Base-by-base conservation (phyloP, 2,888 invertebrate genomes). In the Synanthedon formicaeformis region DNA sequence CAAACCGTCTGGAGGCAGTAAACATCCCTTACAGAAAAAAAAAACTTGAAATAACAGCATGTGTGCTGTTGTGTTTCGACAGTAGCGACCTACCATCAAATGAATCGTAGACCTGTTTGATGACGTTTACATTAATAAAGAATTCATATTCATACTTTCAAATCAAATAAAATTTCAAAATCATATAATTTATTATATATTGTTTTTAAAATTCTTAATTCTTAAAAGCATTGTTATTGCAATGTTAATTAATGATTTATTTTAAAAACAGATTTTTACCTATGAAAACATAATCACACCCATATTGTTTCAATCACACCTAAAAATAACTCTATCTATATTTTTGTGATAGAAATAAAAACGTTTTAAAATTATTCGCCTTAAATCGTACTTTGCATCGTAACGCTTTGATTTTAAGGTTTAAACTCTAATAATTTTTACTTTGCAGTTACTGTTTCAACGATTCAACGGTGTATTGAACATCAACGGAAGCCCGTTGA, bases 401-500 rank as follows among this genome's bases (percentile, higher is more conserved):
- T 34, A 34, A 34, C 34, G 10, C 34, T 34, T 34, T 10, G 10
- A 34, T 34, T 34, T 34, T 34, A 34, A 34, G 34, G 34, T 34
- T 34, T 34, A 34, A 34, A 34, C 10, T 34, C 10, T 1, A 34
- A 10, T 34, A 34, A 34, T 10, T 34, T 34, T 34, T 34, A 10
- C 5, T 34, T 1, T 34, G 34, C 34, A 34, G 10, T 34, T 34
- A 34, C 5, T 2, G 6, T 10, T 34, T 34, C 10, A 34, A 34
- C 34, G 0, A 10, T 34, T 10, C 45, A 40, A 34, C 3, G n/a
- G 34, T 1, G 18, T 13, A 13, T 50, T 50, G 50, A 50, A 50
- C 50, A 75, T 74, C 70, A 66, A 60, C 65, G 63, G 63, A 62
- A 68, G 64, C 69, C 66, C 67, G 69, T 70, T 34, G 76, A 71